Evolutionary conservation across 2,797 vertebrate genomes (phyloP).

Genomic region (Catostomus latipinnis): DNA sequence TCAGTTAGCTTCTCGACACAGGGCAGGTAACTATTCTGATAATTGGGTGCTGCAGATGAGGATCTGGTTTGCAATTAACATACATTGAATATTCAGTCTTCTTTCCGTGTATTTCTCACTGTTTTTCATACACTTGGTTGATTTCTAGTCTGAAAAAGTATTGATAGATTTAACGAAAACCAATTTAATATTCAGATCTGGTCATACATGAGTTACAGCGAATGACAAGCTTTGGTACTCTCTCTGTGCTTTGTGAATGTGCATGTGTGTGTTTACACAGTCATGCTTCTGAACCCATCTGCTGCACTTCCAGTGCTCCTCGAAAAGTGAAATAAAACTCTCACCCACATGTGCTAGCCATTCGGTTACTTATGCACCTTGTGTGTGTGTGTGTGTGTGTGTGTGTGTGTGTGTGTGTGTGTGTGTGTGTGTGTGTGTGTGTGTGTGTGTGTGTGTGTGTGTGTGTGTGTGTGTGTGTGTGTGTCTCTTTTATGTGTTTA

Average conservation of each 20-base stretch:
- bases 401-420: no score
- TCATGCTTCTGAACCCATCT: conserved; percentile 61
- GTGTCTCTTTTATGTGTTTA: conserved; percentile 41
- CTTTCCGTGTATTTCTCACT: conserved; percentile 9
- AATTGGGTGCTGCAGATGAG: not conserved
- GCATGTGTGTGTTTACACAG: conserved; percentile 66
- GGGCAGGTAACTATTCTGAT: not conserved
- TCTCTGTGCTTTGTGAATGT: conserved; percentile 14
- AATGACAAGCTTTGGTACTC: conserved; percentile 35
- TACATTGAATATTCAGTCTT: not conserved
- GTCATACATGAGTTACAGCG: conserved; percentile 17
- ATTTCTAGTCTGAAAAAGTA: conserved; percentile 29
- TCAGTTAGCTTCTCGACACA: not conserved
- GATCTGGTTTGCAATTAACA: not conserved
- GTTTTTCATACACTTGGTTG: conserved; percentile 30
- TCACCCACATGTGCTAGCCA: conserved; percentile 71
- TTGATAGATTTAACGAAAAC: conserved; percentile 32
- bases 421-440: no score
- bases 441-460: no score
- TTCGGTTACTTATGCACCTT: conserved; percentile 56
- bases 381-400: conserved; percentile 17
- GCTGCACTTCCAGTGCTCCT: conserved; percentile 59
- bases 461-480: conserved; percentile 18
- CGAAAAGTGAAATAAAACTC: conserved; percentile 62
- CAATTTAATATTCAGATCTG: conserved; percentile 24